A percentile compares a stretch with the other conserved stretches of the same genome.
These are phyloP conservation scores for Oreochromis niloticus DNA, from an alignment of 2,113 vertebrate genomes.

Conservation along the genomic window DNA sequence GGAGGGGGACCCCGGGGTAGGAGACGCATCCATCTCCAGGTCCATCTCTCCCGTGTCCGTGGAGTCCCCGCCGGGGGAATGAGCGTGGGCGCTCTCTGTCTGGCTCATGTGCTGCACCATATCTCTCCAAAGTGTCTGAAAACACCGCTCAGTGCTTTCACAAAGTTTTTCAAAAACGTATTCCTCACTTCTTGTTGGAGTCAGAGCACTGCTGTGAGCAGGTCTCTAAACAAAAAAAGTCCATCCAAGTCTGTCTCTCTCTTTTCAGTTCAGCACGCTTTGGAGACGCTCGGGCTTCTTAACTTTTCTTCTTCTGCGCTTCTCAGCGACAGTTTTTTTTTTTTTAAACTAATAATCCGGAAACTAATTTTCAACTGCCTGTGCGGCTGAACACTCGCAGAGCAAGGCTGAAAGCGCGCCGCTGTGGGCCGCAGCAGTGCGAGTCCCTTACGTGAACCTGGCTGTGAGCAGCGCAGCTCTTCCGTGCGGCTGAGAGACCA, in stretches of 20 bases:
- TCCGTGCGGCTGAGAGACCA: slow-evolving; percentile 69
- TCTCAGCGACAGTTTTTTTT: not conserved
- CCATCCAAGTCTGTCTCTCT: slow-evolving; percentile 24
- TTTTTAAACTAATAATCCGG: not conserved
- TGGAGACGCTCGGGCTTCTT: not conserved
- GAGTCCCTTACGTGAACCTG: slow-evolving; percentile 62
- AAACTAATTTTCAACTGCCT: slow-evolving; percentile 68
- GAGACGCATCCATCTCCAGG: slow-evolving; percentile 91
- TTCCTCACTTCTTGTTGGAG: slow-evolving; percentile 6
- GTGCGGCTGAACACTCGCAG: slow-evolving; percentile 73
- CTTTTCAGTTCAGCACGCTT: not conserved
- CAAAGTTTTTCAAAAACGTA: slow-evolving; percentile 34
- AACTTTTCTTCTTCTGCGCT: slow-evolving; percentile 20
- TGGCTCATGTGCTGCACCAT: slow-evolving; percentile 93
- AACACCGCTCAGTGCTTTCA: slow-evolving; percentile 12
- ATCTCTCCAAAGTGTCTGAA: slow-evolving; percentile 21
- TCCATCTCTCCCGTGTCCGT: slow-evolving; percentile 91
- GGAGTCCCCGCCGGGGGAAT: slow-evolving; percentile 84
- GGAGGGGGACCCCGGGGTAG: slow-evolving; percentile 87
- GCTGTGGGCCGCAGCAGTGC: slow-evolving; percentile 28
- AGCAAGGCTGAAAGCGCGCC: slow-evolving; percentile 29
- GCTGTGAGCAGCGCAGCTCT: slow-evolving; percentile 68
- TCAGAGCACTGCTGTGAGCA: not conserved
- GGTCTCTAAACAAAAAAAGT: slow-evolving; percentile 41
- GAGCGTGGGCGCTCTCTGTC: slow-evolving; percentile 85